Evolutionary conservation across 2,797 vertebrate species (phyloP).

Genomic region (Chloroceryle inda): DNA sequence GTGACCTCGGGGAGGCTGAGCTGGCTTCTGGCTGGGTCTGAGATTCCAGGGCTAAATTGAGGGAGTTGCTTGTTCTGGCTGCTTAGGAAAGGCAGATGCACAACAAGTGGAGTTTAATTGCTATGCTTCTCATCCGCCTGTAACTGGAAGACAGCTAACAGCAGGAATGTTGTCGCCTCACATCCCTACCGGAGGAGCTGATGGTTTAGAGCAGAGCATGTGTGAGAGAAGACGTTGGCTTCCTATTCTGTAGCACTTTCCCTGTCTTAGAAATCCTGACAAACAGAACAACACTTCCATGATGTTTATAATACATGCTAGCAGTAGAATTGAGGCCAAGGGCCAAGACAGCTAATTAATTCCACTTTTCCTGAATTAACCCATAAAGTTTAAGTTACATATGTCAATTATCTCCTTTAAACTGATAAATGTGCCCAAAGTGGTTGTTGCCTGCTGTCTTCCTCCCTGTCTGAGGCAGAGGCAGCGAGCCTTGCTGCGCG

Average conservation of each 20-base stretch:
- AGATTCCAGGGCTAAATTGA: neutral
- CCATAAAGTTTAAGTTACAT: neutral
- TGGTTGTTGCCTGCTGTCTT: neutral
- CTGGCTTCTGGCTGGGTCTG: neutral
- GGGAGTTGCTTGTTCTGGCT: neutral
- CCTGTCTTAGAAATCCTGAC: conserved; percentile 26
- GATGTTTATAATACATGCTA: conserved; percentile 52
- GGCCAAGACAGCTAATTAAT: conserved; percentile 69
- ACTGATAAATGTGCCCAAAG: neutral
- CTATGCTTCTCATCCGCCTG: neutral
- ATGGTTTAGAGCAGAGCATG: neutral
- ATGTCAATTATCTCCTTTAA: neutral
- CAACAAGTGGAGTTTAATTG: neutral
- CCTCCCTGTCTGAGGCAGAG: neutral
- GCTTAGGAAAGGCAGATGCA: neutral
- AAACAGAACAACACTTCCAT: conserved; percentile 51
- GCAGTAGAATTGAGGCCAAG: conserved; percentile 29
- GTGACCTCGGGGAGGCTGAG: neutral
- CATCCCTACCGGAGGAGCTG: neutral
- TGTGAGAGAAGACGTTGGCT: neutral
- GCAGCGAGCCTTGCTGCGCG: fast-evolving
- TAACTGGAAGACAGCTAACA: neutral
- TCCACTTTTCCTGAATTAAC: conserved; percentile 48
- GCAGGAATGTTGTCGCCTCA: neutral
- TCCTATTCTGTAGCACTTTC: neutral